Conservation (phyloP, 92 coral and sea anemone species). For the Actinostola sp. region DNA sequence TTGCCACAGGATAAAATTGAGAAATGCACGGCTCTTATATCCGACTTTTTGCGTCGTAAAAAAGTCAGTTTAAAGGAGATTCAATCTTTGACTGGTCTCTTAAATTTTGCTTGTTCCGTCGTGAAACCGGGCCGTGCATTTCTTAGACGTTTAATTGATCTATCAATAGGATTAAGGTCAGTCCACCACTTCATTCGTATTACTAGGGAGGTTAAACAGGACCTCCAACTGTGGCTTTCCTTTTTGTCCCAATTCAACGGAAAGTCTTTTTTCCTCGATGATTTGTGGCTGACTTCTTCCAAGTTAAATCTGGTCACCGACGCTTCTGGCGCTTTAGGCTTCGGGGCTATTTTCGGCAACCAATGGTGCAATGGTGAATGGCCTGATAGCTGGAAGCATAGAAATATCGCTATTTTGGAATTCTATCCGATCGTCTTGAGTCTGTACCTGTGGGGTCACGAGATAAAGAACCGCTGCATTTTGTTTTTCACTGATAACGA, state of each 20-base stretch:
- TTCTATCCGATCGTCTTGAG: slow-evolving; percentile 43
- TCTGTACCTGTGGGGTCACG: slow-evolving; percentile 40
- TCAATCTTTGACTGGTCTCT: neutral
- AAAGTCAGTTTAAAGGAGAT: slow-evolving; percentile 10
- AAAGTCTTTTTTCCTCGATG: slow-evolving; percentile 34
- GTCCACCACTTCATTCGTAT: slow-evolving; percentile 32
- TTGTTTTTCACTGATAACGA: slow-evolving; percentile 67
- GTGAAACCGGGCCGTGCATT: slow-evolving; percentile 21
- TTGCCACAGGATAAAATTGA: slow-evolving; percentile 37
- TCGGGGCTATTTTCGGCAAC: slow-evolving; percentile 41
- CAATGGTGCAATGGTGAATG: slow-evolving; percentile 46
- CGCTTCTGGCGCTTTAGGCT: slow-evolving; percentile 33
- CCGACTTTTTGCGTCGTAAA: slow-evolving; percentile 12
- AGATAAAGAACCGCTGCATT: slow-evolving; percentile 38
- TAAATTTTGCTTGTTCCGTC: slow-evolving; percentile 21
- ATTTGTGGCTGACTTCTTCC: slow-evolving; percentile 23
- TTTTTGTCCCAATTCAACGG: slow-evolving; percentile 42
- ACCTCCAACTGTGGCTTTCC: slow-evolving; percentile 39
- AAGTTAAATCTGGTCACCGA: slow-evolving; percentile 30
- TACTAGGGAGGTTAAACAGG: slow-evolving; percentile 34
- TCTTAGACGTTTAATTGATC: slow-evolving; percentile 32
- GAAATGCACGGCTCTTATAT: slow-evolving; percentile 31
- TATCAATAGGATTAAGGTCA: slow-evolving; percentile 27
- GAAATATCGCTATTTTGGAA: slow-evolving; percentile 38
- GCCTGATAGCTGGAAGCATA: slow-evolving; percentile 24